Evolutionary conservation across 2,113 vertebrate genomes (phyloP).

Genomic region (Chascanopsetta lugubris): DNA sequence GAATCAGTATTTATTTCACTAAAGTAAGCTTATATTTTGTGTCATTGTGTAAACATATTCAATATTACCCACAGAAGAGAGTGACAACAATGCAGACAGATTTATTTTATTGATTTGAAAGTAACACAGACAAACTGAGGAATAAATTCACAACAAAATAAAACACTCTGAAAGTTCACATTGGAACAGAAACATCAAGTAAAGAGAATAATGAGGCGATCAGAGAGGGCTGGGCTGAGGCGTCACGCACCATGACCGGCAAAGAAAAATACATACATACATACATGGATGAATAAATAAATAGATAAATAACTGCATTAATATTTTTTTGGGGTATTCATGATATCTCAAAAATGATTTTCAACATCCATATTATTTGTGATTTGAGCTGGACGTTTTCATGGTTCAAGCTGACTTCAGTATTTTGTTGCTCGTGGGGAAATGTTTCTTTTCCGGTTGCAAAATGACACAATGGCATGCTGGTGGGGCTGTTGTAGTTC

Average conservation of each 20-base stretch:
- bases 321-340: too few relatives aligned
- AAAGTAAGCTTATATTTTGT: too few relatives aligned
- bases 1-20: too few relatives aligned
- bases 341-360: neutral
- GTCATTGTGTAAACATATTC: too few relatives aligned
- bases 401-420: neutral
- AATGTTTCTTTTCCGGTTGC: neutral
- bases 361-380: neutral
- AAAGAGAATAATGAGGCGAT: too few relatives aligned
- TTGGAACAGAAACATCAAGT: neutral
- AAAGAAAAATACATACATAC: neutral
- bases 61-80: neutral
- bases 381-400: neutral
- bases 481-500: neutral
- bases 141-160: neutral
- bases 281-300: neutral
- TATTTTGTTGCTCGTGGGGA: neutral
- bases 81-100: neutral
- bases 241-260: too few relatives aligned
- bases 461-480: neutral
- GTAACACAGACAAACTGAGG: neutral
- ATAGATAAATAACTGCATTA: neutral
- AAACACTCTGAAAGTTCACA: neutral
- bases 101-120: neutral
- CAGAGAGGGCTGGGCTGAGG: too few relatives aligned